Conservation (phyloP, 2,113 vertebrate genomes). For the Suncus etruscus region DNA sequence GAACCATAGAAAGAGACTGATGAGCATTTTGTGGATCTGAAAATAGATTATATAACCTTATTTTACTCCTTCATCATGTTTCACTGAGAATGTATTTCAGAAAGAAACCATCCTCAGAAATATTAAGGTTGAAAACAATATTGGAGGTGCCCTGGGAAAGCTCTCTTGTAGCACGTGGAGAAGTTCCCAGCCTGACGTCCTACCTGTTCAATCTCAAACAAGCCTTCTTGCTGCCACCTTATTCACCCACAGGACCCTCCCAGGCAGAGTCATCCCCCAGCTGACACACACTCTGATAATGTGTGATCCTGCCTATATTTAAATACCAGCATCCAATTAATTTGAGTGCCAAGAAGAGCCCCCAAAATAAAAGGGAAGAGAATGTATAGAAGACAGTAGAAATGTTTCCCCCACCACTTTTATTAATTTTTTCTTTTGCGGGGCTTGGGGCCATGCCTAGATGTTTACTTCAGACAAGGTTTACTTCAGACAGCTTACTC, state of each 20-base stretch:
- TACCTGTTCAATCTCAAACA: background rate
- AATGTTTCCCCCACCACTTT: background rate
- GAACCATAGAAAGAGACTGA: background rate
- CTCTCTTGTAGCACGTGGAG: background rate
- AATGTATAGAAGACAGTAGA: background rate
- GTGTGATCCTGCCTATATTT: background rate
- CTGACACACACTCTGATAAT: background rate
- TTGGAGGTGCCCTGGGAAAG: background rate
- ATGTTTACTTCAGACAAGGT: too few species aligned
- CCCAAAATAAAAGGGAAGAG: background rate
- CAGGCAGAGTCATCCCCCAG: background rate
- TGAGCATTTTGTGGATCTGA: background rate
- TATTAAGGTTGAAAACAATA: background rate
- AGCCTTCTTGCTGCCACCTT: background rate
- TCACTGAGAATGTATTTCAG: background rate
- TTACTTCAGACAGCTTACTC: too few species aligned
- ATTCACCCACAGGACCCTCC: background rate
- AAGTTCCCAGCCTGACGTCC: background rate
- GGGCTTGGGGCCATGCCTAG: too few species aligned
- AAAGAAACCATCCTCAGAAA: constrained; percentile 3
- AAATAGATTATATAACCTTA: background rate
- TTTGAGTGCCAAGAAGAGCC: background rate
- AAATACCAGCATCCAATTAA: background rate
- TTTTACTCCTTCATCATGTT: background rate
- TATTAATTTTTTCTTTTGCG: too few species aligned